Percentiles rank a stretch among this genome's conserved stretches.
Conservation (phyloP, 2,113 vertebrate genomes). For the Oxyura jamaicensis region DNA sequence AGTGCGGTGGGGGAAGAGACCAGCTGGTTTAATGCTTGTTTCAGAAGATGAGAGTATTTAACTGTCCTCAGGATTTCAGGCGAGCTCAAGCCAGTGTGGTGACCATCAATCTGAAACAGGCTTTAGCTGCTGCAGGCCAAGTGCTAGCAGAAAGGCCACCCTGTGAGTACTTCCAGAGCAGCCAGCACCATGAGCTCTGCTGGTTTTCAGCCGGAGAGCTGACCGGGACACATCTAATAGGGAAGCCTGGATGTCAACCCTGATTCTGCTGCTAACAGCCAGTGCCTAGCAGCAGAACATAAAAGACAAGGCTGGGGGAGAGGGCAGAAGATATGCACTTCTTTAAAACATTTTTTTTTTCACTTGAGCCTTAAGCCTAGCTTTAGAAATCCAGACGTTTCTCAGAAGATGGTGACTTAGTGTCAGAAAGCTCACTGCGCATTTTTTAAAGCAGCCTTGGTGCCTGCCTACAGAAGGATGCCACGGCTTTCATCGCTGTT, state of each 20-base stretch:
- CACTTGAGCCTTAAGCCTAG: not conserved
- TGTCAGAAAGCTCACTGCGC: not conserved
- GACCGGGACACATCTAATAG: not conserved
- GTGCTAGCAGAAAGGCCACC: not conserved
- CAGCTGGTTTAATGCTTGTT: not conserved
- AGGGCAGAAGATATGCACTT: not conserved
- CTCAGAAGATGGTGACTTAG: not conserved
- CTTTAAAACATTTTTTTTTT: not conserved
- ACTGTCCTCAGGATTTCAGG: not conserved
- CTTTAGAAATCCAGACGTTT: not conserved
- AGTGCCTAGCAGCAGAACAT: not conserved
- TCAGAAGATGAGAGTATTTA: not conserved
- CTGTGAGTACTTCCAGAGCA: not conserved
- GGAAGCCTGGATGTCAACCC: not conserved
- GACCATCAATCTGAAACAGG: not conserved
- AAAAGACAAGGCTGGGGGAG: not conserved
- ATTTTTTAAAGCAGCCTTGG: not conserved
- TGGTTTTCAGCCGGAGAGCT: not conserved
- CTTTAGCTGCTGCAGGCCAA: accelerated
- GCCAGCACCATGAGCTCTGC: not conserved
- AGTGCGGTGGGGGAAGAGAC: not conserved
- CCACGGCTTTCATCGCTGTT: not conserved
- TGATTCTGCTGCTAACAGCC: not conserved
- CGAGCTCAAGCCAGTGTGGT: not conserved
- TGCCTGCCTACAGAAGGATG: not conserved